Conservation (phyloP, 1,140 invertebrate genomes). For the Babylonia areolata region DNA sequence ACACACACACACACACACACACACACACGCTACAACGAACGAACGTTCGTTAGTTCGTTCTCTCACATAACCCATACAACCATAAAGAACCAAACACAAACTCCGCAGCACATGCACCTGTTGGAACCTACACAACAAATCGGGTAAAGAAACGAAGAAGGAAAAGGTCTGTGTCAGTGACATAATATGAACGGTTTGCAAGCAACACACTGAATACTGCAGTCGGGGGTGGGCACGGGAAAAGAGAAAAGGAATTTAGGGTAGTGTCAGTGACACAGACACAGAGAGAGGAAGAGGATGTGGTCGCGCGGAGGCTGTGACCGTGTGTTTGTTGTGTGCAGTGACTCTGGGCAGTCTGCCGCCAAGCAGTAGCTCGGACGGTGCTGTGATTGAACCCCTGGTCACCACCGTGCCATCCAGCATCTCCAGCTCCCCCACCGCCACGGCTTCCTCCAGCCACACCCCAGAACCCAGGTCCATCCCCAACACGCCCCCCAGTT, state of each 20-base stretch:
- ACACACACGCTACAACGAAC: background rate
- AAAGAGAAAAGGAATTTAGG: too few relatives aligned
- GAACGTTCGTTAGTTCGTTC: background rate
- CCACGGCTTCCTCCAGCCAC: constrained; percentile 36
- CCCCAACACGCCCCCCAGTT: constrained; percentile 31
- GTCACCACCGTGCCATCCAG: constrained; percentile 48
- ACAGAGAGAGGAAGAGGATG: too few relatives aligned
- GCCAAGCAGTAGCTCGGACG: constrained; percentile 37
- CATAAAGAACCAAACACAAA: too few relatives aligned
- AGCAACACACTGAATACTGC: too few relatives aligned
- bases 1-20: background rate
- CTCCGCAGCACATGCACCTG: too few relatives aligned
- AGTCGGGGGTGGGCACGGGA: too few relatives aligned
- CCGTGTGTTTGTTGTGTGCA: too few relatives aligned
- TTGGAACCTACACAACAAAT: background rate
- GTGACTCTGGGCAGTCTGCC: constrained; percentile 11
- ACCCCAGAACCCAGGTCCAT: constrained; percentile 35
- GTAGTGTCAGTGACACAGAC: too few relatives aligned
- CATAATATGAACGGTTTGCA: too few relatives aligned
- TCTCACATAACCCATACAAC: too few relatives aligned
- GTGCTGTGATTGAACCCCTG: constrained; percentile 54
- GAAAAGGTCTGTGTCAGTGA: too few relatives aligned
- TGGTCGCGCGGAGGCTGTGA: too few relatives aligned
- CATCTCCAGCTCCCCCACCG: constrained; percentile 39
- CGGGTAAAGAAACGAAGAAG: background rate